Evolutionary conservation across 2,113 vertebrate species (phyloP).

Genomic region (Regulus satrapa): DNA sequence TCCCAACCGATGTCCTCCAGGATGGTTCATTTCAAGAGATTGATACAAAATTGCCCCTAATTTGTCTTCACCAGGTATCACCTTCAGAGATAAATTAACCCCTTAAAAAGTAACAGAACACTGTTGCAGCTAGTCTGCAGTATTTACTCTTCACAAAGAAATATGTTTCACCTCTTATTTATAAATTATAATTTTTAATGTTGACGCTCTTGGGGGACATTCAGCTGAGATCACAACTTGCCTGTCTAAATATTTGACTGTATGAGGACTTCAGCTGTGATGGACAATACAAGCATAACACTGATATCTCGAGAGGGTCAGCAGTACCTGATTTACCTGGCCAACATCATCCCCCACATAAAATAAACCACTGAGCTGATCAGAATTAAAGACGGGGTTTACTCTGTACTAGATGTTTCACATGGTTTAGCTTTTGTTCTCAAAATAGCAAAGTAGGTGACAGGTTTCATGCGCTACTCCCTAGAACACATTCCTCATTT

Average conservation of each 20-base stretch:
- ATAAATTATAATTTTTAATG: neutral
- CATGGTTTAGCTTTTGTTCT: neutral
- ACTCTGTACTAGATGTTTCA: neutral
- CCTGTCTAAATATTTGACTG: neutral
- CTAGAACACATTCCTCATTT: neutral
- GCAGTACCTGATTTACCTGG: neutral
- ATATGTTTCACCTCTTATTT: neutral
- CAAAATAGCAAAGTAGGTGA: neutral
- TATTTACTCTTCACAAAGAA: neutral
- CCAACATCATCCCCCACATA: neutral
- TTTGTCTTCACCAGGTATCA: neutral
- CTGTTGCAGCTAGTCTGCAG: neutral
- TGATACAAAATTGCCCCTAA: neutral
- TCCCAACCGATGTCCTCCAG: neutral
- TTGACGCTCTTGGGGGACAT: neutral
- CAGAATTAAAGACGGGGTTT: neutral
- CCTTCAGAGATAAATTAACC: neutral
- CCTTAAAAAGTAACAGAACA: neutral
- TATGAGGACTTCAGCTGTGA: neutral
- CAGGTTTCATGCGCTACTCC: neutral
- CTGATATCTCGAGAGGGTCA: neutral
- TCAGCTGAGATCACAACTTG: neutral
- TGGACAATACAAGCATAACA: neutral
- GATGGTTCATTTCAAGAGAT: neutral
- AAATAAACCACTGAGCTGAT: neutral